Base-by-base conservation (phyloP, 2,797 vertebrate species). In the Enteromius thamalakanensis region DNA sequence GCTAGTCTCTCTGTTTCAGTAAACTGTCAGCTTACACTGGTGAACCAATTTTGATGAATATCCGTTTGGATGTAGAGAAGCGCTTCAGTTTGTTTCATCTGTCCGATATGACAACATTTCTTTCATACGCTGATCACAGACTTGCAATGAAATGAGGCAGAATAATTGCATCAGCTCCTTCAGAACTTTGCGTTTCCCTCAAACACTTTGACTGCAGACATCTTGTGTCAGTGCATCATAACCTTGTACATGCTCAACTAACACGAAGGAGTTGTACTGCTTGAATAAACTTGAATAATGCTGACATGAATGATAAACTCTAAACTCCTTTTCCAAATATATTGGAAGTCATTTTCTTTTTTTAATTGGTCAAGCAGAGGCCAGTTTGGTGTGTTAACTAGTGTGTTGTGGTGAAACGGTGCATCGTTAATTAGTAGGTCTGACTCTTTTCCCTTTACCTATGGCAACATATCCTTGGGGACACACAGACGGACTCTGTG, bases 351-450 rank as follows among this genome's bases (percentile, higher is more conserved):
- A 1, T 65, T 49, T 80, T 34, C n/a, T 55, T 78, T 55, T 65
- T 19, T 55, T 65, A 15, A 26, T 34, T 55, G 74, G 37, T 62
- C 75, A 37, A 34, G 74, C 37, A 49, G 42, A 26, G 49, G 2
- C 14, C 40, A 10, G 77, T 77, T 60, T 42, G 21, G 23, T 79
- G 34, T 76, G 81, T 89, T 89, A 91, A 89, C 89, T 90, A 91
- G 92, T 91, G 89, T 94, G 92, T 93, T 94, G 90, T 93, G 90
- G 91, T 92, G 92, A 87, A 93, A 83, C 90, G 87, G 87, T 88
- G 90, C 90, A 88, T 76, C 90, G 90, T 92, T 95, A 94, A 95
- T 95, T 95, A 91, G 88, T 86, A 86, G 89, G 91, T 90, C 88
- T 93, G 88, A 62, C 88, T 92, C 88, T 55, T 89, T 93, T 77